Conservation (phyloP, 2,888 invertebrate species). For the Griposia aprilina region DNA sequence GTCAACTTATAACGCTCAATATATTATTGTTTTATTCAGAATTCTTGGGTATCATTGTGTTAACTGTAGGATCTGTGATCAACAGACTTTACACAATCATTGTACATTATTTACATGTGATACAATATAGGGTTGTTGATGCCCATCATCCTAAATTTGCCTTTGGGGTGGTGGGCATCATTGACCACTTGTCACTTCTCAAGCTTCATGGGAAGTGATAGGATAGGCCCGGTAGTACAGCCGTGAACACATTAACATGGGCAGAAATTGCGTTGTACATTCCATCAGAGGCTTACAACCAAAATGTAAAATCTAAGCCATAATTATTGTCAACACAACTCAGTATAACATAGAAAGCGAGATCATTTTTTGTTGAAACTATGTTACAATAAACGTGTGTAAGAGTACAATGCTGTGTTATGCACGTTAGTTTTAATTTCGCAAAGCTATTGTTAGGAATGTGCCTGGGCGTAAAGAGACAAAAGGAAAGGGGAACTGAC, state of each 20-base stretch:
- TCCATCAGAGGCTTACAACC: neutral
- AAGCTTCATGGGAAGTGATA: slow-evolving; percentile 11
- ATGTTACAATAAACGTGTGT: slow-evolving; percentile 47
- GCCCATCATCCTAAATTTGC: neutral
- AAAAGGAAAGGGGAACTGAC: slow-evolving; percentile 81
- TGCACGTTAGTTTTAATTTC: slow-evolving; percentile 77
- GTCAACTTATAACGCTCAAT: slow-evolving; percentile 6
- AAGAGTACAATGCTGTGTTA: slow-evolving; percentile 67
- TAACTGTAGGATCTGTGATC: neutral
- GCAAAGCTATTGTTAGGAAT: slow-evolving; percentile 86
- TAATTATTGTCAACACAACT: slow-evolving; percentile 28
- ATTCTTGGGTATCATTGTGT: slow-evolving; percentile 1
- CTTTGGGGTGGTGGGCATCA: neutral
- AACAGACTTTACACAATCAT: neutral
- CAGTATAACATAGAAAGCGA: slow-evolving; percentile 24
- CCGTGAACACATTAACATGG: neutral
- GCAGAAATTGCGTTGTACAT: slow-evolving; percentile 9
- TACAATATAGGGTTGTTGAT: slow-evolving; percentile 7
- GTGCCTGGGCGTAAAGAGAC: slow-evolving; percentile 71
- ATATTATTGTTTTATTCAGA: slow-evolving; percentile 18
- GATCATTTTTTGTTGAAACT: slow-evolving; percentile 39
- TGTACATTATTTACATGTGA: neutral
- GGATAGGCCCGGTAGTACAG: neutral
- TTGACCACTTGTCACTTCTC: neutral
- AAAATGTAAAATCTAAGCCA: slow-evolving; percentile 19